phyloP scores from a whole-genome alignment of 92 coral and sea anemone species.

The Heteractis magnifica region DNA sequence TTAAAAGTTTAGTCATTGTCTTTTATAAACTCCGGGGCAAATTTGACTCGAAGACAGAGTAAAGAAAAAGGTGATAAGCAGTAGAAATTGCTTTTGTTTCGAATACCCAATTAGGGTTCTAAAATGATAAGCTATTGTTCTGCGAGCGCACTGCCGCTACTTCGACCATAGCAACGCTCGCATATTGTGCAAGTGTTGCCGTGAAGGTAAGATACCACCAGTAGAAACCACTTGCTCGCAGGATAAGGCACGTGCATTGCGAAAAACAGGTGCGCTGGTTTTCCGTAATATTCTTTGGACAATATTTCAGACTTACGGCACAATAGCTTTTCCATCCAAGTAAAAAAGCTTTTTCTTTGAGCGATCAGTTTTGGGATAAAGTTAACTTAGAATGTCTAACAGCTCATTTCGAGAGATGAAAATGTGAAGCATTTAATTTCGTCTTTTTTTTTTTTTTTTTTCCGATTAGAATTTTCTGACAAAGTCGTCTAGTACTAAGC shows the following conservation, averaged over 20 bases:
- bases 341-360: not conserved
- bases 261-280: conserved; percentile 49
- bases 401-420: not conserved
- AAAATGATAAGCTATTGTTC: conserved; percentile 39
- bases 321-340: not conserved
- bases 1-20: not conserved
- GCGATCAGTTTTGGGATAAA: too few relatives aligned
- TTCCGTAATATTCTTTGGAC: conserved; percentile 18
- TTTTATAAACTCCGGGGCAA: not conserved
- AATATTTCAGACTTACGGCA: conserved; percentile 12
- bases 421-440: not conserved
- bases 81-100: conserved; percentile 19
- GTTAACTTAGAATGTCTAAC: not conserved
- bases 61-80: conserved; percentile 17
- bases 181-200: conserved; percentile 25
- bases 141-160: conserved; percentile 25
- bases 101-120: conserved; percentile 16
- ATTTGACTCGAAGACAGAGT: conserved; percentile 21
- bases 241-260: conserved; percentile 66
- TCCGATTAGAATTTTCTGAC: not conserved
- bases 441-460: too few relatives aligned
- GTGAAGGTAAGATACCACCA: conserved; percentile 37
- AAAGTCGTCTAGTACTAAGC: not conserved
- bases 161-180: conserved; percentile 43
- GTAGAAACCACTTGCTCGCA: conserved; percentile 57